Evolutionary conservation across 1,140 invertebrate species (phyloP), one percentile per base, ranked within the genome.

Genomic region (Drosophila nebulosa): DNA sequence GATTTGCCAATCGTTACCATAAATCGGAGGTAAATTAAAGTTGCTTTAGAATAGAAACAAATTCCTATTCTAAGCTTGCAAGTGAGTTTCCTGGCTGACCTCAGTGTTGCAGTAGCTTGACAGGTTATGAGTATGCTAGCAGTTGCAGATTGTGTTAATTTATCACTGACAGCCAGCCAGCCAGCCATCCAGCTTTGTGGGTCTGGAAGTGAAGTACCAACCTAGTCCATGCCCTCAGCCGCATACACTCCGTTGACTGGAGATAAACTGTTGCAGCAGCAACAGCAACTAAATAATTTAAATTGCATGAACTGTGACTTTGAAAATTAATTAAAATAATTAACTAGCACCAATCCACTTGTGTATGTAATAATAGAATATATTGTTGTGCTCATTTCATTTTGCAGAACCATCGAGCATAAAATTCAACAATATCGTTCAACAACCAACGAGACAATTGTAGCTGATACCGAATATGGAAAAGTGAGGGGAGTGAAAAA

Each of bases 361-460:
- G 7, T 30, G 9, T 9, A 32, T 32, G 7, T 32, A 32, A 42
- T 67, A 64, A 67, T 68, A 52, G 73, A 73, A 77, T 78, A 57
- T 74, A 78, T 86, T 88, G 69, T 63, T 42, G 2, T 53, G 16
- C 35, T 27, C 10, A 7, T 4, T 76, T 52, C 55, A 35, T 64
- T 74, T 75, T 79, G 35, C 69, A 91, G 90, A 88, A 75, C 71
- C 46, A 67, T 90, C 64, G 90, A 89, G 73, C 83, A 91, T 66
- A 89, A 89, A 67, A 61, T 79, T 24, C 86, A 83, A 67, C 90
- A 91, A 64, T 89, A 89, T 57, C 90, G 86, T 14, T 73, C 59
- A 51, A 77, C 74, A 12, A 91, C 90, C 52, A 89, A 74, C 57
- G 90, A 91, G 64, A 77, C 77, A 4, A 64, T 74, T 26, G 78